A percentile compares a stretch with the other conserved stretches of the same genome.
Evolutionary conservation across 1,140 invertebrate species (phyloP).

Genomic region (Tetragnatha versicolor): DNA sequence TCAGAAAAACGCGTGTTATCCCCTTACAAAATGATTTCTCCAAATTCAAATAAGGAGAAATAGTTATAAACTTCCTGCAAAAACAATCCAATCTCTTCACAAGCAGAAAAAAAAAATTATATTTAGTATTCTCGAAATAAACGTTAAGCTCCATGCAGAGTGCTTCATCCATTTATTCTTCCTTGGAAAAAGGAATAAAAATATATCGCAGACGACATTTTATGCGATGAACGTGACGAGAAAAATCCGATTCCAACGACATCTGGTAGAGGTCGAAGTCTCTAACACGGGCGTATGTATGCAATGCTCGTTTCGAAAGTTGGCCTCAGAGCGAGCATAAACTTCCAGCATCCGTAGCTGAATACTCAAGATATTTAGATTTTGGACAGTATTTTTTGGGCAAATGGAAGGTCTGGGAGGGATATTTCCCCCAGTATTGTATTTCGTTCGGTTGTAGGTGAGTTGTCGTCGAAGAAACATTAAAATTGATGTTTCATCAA

Average conservation of each 20-base stretch:
- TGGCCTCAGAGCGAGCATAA: slow-evolving; percentile 10
- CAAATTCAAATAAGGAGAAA: too few species aligned
- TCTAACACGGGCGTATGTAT: slow-evolving; percentile 14
- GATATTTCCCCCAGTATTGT: too few species aligned
- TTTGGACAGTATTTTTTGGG: background rate
- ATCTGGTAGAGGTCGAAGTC: background rate
- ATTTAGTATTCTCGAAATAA: too few species aligned
- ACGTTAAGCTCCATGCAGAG: background rate
- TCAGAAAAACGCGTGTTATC: too few species aligned
- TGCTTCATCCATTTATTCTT: slow-evolving; percentile 3
- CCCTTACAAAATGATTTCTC: too few species aligned
- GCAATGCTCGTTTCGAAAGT: slow-evolving; percentile 20
- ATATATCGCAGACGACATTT: background rate
- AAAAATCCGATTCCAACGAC: slow-evolving; percentile 15
- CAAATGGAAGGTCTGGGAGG: too few species aligned
- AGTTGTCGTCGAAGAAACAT: too few species aligned
- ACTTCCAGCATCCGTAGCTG: background rate
- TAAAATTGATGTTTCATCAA: too few species aligned
- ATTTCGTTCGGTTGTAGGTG: too few species aligned
- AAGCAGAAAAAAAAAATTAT: too few species aligned
- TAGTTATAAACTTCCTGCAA: too few species aligned
- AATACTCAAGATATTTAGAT: background rate
- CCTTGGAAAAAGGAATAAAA: background rate
- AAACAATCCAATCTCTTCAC: too few species aligned
- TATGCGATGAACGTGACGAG: slow-evolving; percentile 28